A percentile compares a stretch with the other conserved stretches of the same genome.
Evolutionary conservation across 1,140 invertebrate species (phyloP).

Genomic region (Tetranychus cinnabarinus): DNA sequence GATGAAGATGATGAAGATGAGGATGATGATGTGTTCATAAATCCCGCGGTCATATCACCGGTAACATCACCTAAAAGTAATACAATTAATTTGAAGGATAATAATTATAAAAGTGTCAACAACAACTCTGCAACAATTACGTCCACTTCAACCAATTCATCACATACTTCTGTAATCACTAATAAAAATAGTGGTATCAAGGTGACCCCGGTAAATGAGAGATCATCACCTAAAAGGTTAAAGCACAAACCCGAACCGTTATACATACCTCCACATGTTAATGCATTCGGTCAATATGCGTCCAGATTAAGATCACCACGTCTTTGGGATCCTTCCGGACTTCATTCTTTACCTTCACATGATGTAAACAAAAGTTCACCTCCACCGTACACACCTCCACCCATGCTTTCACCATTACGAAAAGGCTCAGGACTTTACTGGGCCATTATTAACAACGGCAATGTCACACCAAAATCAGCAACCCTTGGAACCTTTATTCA

Average conservation of each 20-base stretch:
- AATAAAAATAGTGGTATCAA: not conserved
- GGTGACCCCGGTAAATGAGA: slow-evolving; percentile 8
- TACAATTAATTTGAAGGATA: not conserved
- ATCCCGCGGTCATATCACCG: slow-evolving; percentile 31
- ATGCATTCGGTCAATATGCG: slow-evolving; percentile 18
- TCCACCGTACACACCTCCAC: slow-evolving; percentile 60
- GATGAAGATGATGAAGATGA: slow-evolving; percentile 27
- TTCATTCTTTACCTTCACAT: slow-evolving; percentile 5
- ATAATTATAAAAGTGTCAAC: not conserved
- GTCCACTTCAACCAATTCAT: not conserved
- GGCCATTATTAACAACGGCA: slow-evolving; percentile 16
- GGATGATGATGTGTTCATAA: slow-evolving; percentile 45
- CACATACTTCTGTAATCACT: not conserved
- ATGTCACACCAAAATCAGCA: slow-evolving; percentile 2
- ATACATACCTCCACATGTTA: slow-evolving; percentile 28
- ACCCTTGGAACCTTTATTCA: not conserved
- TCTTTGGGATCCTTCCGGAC: slow-evolving; percentile 16
- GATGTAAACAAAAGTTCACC: slow-evolving; percentile 17
- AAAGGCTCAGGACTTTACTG: slow-evolving; percentile 61
- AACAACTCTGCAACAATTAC: not conserved
- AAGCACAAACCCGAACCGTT: slow-evolving; percentile 35
- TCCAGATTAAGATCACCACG: slow-evolving; percentile 3
- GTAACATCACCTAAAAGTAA: slow-evolving; percentile 17
- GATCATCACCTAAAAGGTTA: slow-evolving; percentile 26
- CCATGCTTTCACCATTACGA: slow-evolving; percentile 67